Evolutionary conservation across 2,113 vertebrate genomes (phyloP).

Genomic region (Ameiurus melas): DNA sequence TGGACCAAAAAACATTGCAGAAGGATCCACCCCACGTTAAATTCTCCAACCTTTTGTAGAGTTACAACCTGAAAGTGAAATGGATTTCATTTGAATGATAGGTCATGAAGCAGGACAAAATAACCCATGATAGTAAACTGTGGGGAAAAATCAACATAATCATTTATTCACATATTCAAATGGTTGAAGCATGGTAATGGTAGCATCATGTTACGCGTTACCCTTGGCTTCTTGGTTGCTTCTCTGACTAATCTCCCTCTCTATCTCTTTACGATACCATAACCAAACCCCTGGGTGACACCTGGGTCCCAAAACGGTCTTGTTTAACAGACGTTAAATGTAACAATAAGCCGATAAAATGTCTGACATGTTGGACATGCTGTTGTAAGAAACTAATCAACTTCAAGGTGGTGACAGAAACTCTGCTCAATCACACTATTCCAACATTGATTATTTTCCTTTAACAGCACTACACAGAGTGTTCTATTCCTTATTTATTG

Average conservation of each 20-base stretch:
- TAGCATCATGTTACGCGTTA: neutral
- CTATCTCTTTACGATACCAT: neutral
- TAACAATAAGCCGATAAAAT: neutral
- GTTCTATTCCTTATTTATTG: too few relatives aligned
- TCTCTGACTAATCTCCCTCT: neutral
- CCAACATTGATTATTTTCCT: neutral
- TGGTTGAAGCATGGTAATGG: neutral
- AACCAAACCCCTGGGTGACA: neutral
- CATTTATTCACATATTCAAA: neutral
- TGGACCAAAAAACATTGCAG: neutral
- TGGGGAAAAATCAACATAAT: too few relatives aligned
- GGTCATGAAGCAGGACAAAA: too few relatives aligned
- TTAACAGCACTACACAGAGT: too few relatives aligned
- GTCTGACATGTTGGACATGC: neutral
- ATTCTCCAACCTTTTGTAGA: neutral
- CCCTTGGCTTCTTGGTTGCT: neutral
- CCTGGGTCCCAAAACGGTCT: neutral
- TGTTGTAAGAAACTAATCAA: neutral
- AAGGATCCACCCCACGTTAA: neutral
- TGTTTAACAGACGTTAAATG: neutral
- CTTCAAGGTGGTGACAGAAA: too few relatives aligned
- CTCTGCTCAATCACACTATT: neutral
- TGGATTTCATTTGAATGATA: too few relatives aligned
- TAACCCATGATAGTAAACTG: too few relatives aligned
- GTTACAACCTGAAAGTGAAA: neutral